phyloP scores from a whole-genome alignment of 1,140 invertebrate genomes.

The Micrasema longulum region DNA sequence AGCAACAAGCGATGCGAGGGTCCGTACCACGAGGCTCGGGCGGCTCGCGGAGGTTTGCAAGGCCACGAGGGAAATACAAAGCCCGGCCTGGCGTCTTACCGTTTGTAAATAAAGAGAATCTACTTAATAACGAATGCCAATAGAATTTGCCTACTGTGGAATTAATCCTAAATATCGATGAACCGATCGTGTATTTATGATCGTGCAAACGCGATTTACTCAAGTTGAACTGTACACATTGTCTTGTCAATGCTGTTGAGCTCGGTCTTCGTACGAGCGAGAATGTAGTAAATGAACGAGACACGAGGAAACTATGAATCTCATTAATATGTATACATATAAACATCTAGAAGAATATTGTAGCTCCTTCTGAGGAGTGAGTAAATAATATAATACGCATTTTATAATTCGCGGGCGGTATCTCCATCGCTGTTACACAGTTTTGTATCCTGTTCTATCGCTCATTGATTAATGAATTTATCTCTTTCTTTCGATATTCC shows the following conservation, averaged over 20 bases:
- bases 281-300: background rate
- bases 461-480: background rate
- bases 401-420: background rate
- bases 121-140: background rate
- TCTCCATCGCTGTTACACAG: conserved; percentile 15
- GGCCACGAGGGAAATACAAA: background rate
- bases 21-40: background rate
- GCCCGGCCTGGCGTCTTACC: background rate
- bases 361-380: conserved; percentile 1
- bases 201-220: background rate
- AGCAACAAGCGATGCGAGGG: too few species aligned
- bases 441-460: background rate
- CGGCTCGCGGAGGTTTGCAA: background rate
- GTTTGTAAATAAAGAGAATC: background rate
- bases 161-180: background rate
- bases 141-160: background rate
- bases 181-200: background rate
- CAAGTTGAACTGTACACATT: background rate
- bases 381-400: conserved; percentile 11
- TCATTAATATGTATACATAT: background rate
- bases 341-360: background rate
- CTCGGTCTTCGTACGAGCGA: background rate
- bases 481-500: background rate
- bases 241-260: conserved; percentile 16
- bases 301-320: conserved; percentile 9